A percentile compares a stretch with the other conserved stretches of the same genome.
These are phyloP conservation scores for Metaphire vulgaris DNA, from an alignment of 1,140 invertebrate species.

Conservation along the genomic window DNA sequence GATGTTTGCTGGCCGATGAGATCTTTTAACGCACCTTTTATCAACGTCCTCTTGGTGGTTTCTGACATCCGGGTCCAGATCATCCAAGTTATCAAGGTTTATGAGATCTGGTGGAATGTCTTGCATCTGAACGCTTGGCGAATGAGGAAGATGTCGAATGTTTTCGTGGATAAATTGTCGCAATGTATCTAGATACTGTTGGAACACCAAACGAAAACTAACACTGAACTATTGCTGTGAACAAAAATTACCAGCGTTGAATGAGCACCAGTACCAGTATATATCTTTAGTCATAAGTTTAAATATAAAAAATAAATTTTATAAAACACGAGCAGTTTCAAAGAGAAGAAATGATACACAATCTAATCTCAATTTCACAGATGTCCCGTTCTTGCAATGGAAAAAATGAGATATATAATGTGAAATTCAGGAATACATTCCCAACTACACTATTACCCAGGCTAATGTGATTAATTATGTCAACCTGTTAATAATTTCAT, in stretches of 20 bases:
- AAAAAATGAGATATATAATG: no score
- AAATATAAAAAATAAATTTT: no score
- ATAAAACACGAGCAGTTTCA: no score
- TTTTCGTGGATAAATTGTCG: constrained; percentile 48
- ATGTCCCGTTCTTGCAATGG: no score
- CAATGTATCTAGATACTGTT: constrained; percentile 65
- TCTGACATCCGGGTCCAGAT: constrained; percentile 68
- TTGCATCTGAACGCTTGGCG: constrained; percentile 76
- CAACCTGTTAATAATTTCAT: no score
- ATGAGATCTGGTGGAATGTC: constrained; percentile 70
- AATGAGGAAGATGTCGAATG: constrained; percentile 39
- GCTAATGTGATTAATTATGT: no score
- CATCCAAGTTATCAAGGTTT: constrained; percentile 59
- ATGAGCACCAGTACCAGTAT: not conserved
- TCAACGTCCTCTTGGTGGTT: constrained; percentile 73
- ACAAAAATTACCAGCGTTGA: constrained; percentile 3
- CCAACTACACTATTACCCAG: no score
- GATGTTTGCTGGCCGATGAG: no score
- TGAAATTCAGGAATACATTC: no score
- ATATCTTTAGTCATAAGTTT: not conserved
- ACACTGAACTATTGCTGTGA: not conserved
- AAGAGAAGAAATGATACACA: no score
- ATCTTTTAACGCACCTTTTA: no score
- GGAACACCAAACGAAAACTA: constrained; percentile 14
- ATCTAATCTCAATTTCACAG: no score